Conservation (phyloP, 2,797 vertebrate species). For the Pipistrellus pipistrellus region DNA sequence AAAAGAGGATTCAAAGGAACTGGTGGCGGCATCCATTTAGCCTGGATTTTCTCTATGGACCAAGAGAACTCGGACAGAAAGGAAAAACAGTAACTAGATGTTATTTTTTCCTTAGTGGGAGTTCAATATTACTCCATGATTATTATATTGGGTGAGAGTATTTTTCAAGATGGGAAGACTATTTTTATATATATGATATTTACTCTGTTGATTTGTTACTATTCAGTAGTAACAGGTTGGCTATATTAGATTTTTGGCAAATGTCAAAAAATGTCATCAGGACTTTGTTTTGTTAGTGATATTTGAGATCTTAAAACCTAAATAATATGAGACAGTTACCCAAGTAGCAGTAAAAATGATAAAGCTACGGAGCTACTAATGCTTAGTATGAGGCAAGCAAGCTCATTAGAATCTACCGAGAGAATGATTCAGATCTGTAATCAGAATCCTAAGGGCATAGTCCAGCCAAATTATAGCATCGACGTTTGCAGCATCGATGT, state of each 20-base stretch:
- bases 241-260: conserved; percentile 10
- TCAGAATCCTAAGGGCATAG: neutral
- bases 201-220: neutral
- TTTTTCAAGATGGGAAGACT: conserved; percentile 8
- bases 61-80: neutral
- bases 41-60: neutral
- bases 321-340: conserved; percentile 44
- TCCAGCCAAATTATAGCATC: neutral
- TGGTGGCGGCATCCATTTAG: neutral
- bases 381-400: neutral
- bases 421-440: conserved; percentile 28
- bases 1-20: neutral
- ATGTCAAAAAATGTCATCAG: neutral
- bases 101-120: neutral
- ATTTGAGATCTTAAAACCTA: conserved; percentile 47
- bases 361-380: neutral
- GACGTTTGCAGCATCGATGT: neutral
- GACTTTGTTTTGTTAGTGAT: neutral
- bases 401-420: neutral
- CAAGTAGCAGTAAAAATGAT: conserved; percentile 39
- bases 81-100: neutral
- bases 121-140: neutral
- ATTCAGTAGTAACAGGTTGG: neutral
- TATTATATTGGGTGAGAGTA: neutral
- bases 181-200: conserved; percentile 9